These are phyloP conservation scores for Anadara kagoshimensis DNA, from an alignment of 1,140 invertebrate genomes.

Conservation along the genomic window DNA sequence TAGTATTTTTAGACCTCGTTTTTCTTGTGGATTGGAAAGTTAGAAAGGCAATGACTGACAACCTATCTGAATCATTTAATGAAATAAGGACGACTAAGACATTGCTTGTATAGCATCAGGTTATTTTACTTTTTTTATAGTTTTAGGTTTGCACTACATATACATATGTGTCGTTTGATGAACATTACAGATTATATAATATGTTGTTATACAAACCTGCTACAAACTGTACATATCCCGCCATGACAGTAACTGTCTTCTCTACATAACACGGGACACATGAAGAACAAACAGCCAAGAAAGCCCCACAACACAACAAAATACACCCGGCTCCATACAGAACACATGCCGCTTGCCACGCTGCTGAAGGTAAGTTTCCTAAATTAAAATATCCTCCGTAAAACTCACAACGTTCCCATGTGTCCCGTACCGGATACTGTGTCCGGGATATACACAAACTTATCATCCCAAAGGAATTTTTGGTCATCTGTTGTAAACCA, in stretches of 20 bases:
- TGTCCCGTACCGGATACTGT: conserved; percentile 7
- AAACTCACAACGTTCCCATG: conserved; percentile 53
- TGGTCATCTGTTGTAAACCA: conserved; percentile 64
- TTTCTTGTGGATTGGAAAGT: too few relatives aligned
- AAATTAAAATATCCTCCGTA: conserved; percentile 63
- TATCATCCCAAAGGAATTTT: conserved; percentile 63
- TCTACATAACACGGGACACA: conserved; percentile 43
- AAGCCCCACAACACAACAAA: conserved; percentile 57
- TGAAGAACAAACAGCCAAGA: conserved; percentile 52
- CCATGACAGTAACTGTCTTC: conserved; percentile 56
- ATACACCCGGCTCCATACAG: conserved; percentile 68
- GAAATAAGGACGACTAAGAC: too few relatives aligned
- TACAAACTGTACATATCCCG: conserved; percentile 63
- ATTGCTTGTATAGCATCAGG: too few relatives aligned
- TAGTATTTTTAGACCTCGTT: too few relatives aligned
- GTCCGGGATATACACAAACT: conserved; percentile 49
- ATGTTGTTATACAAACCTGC: conserved; percentile 48
- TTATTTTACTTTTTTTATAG: too few relatives aligned
- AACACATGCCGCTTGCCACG: conserved; percentile 68
- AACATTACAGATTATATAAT: too few relatives aligned
- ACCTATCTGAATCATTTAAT: too few relatives aligned
- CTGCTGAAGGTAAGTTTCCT: conserved; percentile 57
- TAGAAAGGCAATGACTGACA: too few relatives aligned
- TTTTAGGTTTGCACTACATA: too few relatives aligned
- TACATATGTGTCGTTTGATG: too few relatives aligned